Conservation (phyloP, 2,888 invertebrate genomes). For the Brenthis hecate region DNA sequence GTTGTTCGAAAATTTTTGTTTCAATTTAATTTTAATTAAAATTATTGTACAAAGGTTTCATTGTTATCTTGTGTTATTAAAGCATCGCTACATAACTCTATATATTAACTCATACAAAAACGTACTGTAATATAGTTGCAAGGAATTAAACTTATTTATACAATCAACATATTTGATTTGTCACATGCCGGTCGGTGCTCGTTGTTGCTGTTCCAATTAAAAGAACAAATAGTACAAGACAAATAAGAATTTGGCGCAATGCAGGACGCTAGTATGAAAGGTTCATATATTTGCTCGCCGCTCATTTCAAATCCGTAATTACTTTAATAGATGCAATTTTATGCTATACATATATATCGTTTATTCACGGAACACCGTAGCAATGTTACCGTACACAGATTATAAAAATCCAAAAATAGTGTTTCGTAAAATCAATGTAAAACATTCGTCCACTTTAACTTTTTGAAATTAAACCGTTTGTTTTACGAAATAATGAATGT, state of each 20-base stretch:
- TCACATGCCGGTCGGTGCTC: conserved; percentile 30
- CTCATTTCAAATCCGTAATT: conserved; percentile 68
- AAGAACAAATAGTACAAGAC: conserved; percentile 68
- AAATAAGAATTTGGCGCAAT: conserved; percentile 75
- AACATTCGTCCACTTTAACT: no score
- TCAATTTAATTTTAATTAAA: conserved; percentile 46
- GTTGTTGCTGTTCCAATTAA: conserved; percentile 54
- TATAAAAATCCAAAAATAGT: background rate
- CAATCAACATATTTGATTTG: conserved; percentile 27
- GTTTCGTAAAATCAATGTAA: conserved; percentile 26
- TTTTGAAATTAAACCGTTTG: no score
- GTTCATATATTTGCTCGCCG: conserved; percentile 64
- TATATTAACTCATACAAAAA: conserved; percentile 1
- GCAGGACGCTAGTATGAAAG: conserved; percentile 70
- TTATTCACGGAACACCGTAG: background rate
- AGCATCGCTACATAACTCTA: conserved; percentile 37
- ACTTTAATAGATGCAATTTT: conserved; percentile 56
- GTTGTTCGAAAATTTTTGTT: conserved; percentile 59
- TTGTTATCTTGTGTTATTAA: conserved; percentile 46
- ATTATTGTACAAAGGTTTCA: conserved; percentile 11
- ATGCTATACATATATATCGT: conserved; percentile 10
- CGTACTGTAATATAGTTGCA: conserved; percentile 15
- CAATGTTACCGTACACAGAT: background rate
- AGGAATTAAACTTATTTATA: conserved; percentile 23
- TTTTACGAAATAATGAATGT: no score